These are phyloP conservation scores for Oryzias woworae DNA, from an alignment of 2,113 vertebrate genomes.

Conservation along the genomic window DNA sequence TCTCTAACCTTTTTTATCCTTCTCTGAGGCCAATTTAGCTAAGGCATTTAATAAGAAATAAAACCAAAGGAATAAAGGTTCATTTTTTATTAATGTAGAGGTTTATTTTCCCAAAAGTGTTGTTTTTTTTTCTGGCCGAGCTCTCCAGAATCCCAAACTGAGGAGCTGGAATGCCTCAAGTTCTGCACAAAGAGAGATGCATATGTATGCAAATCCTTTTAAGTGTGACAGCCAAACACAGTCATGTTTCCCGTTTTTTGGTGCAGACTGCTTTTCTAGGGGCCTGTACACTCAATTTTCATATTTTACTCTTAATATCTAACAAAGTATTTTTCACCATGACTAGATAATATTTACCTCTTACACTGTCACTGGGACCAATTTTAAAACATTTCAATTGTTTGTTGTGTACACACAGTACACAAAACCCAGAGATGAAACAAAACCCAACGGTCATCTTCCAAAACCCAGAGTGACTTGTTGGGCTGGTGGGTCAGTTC, in stretches of 20 bases:
- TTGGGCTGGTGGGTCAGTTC: too few species aligned
- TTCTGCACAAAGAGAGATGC: slow-evolving; percentile 44
- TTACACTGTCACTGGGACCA: slow-evolving; percentile 10
- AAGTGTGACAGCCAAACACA: slow-evolving; percentile 71
- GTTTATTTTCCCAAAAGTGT: slow-evolving; percentile 30
- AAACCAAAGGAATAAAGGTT: slow-evolving; percentile 1
- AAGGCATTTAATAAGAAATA: slow-evolving; percentile 18
- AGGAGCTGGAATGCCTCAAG: slow-evolving; percentile 40
- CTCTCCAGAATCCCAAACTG: slow-evolving; percentile 45
- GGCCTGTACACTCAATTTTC: slow-evolving; percentile 59
- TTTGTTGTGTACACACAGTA: not conserved
- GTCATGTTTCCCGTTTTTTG: slow-evolving; percentile 57
- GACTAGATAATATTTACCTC: slow-evolving; percentile 35
- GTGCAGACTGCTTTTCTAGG: slow-evolving; percentile 51
- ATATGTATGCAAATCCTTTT: slow-evolving; percentile 72
- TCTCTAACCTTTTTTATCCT: not conserved
- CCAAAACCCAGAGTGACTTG: too few species aligned
- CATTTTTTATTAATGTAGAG: slow-evolving; percentile 13
- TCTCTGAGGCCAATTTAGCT: not conserved
- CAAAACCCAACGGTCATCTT: too few species aligned
- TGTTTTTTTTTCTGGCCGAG: slow-evolving; percentile 36
- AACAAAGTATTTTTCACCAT: slow-evolving; percentile 29
- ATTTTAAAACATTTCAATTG: slow-evolving; percentile 10
- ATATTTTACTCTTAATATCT: slow-evolving; percentile 66
- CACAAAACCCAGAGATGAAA: too few species aligned